Evolutionary conservation across 2,797 vertebrate genomes (phyloP), one percentile per base, ranked within the genome.

Genomic region (Poeciliopsis gracilis): DNA sequence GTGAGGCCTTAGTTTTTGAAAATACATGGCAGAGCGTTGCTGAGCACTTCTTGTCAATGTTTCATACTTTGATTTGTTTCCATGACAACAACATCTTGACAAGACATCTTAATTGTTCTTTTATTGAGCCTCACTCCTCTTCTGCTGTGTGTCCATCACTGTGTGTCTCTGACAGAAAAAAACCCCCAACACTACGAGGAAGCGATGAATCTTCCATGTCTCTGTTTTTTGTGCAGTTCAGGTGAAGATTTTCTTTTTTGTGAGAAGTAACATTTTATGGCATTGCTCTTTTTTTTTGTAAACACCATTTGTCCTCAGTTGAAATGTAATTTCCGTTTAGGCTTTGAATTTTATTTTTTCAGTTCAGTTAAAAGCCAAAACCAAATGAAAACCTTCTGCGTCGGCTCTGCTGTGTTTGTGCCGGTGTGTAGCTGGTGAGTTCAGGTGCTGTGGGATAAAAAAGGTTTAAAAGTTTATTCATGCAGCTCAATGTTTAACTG

Each of bases 61-160:
- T 73, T 73, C 20, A 15, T 38, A 25, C 33, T 55, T 47, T 49
- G 15, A 23, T 73, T 53, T 73, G 72, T 73, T 73, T 73, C 72
- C 33, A 73, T 73, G 36, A 73, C 36, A 15, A 51, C 47, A 23
- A 55, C 5, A 73, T 73, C 72, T 53, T 51, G 46, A 51, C 30
- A 69, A n/a, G 38, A 69, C 41, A 46, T 28, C 67, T 45, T 70
- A 70, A 70, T 33, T 55, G 11, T 41, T n/a, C 36, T 36, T 23
- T 25, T 13, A 53, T 55, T 25, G 38, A 55, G 49, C 23, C n/a
- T n/a, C 11, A n/a, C 11, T 45, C 25, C 23, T 28, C 38, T 45
- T 46, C 67, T 43, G 5, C 66, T 69, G 20, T 43, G 23, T 69
- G 38, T n/a, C 38, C 38, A n/a, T 43, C 12, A 15, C 23, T n/a